Percentiles rank a stretch among this genome's conserved stretches.
Evolutionary conservation across 2,888 invertebrate species (phyloP).

Genomic region (Lithodes maja): DNA sequence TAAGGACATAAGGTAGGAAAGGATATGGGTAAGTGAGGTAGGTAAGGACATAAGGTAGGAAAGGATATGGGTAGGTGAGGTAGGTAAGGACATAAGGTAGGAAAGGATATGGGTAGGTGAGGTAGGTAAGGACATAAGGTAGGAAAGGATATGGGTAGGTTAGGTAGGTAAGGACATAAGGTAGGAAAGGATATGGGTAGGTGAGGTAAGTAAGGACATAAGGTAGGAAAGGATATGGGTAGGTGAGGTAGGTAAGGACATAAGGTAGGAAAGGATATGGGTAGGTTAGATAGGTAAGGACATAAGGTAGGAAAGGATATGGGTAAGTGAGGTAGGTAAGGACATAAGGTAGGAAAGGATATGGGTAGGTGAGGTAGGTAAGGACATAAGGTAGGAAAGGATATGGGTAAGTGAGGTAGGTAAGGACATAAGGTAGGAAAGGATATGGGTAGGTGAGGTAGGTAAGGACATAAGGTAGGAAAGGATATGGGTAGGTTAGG

Average conservation of each 20-base stretch:
- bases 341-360: not conserved
- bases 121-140: not conserved
- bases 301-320: not conserved
- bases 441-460: not conserved
- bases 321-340: not conserved
- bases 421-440: not conserved
- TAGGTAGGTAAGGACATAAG: not conserved
- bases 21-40: not conserved
- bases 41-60: not conserved
- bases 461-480: not conserved
- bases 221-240: not conserved
- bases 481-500: not conserved
- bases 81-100: not conserved
- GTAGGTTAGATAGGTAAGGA: not conserved
- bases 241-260: not conserved
- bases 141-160: not conserved
- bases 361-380: not conserved
- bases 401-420: not conserved
- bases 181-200: not conserved
- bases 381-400: not conserved
- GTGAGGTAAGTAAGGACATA: not conserved
- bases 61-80: conserved; percentile 4
- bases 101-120: not conserved
- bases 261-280: not conserved
- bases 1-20: not conserved